A percentile compares a stretch with the other conserved stretches of the same genome.
phyloP scores from a whole-genome alignment of 92 coral and sea anemone species.

The Muricea muricata region DNA sequence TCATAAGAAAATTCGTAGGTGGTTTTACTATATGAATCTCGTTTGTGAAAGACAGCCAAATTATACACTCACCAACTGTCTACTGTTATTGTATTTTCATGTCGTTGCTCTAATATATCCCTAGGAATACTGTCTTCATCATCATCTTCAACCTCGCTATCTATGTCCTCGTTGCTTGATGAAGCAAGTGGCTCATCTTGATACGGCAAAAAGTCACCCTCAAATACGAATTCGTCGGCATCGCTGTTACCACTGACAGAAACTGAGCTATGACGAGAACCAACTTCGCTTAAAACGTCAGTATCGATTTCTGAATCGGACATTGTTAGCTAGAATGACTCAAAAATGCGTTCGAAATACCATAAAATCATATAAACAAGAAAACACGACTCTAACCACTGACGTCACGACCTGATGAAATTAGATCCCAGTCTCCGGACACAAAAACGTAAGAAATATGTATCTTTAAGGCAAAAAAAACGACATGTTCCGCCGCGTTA shows the following conservation, averaged over 20 bases:
- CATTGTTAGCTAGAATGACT: conserved; percentile 12
- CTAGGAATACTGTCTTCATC: conserved; percentile 13
- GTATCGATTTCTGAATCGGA: conserved; percentile 10
- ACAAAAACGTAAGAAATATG: not conserved
- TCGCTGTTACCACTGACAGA: no score
- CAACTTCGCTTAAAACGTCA: not conserved
- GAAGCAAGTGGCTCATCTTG: not conserved
- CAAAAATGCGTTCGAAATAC: not conserved
- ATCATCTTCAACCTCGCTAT: not conserved
- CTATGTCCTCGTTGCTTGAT: not conserved
- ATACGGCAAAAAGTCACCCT: not conserved
- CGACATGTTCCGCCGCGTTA: no score
- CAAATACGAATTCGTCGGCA: not conserved
- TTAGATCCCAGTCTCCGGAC: not conserved
- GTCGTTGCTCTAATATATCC: conserved; percentile 1
- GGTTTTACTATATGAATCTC: no score
- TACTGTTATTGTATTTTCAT: not conserved
- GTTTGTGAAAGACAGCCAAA: no score
- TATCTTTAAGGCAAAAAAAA: not conserved
- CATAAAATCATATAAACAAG: not conserved
- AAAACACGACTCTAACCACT: conserved; percentile 1
- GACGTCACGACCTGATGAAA: conserved; percentile 21
- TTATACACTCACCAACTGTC: not conserved
- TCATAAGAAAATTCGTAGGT: no score
- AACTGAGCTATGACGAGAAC: not conserved